Conservation (phyloP, 2,888 invertebrate species). For the Drosophila antonietae region DNA sequence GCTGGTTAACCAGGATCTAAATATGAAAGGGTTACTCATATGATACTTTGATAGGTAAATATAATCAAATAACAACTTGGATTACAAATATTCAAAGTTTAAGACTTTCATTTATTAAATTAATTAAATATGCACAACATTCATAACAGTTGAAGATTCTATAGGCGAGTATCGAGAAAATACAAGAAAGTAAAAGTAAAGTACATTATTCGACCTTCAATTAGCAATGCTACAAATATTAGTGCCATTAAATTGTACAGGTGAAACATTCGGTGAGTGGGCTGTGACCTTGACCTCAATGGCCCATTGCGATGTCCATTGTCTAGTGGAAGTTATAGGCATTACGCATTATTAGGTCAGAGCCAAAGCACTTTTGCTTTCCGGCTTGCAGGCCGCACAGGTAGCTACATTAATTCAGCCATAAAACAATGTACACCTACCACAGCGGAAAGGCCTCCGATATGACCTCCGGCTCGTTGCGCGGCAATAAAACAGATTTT, state of each 20-base stretch:
- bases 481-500: conserved; percentile 51
- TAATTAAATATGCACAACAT: neutral
- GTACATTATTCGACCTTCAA: neutral
- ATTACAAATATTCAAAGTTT: too few relatives aligned
- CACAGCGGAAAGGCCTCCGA: conserved; percentile 12
- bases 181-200: neutral
- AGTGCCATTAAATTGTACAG: conserved; percentile 27
- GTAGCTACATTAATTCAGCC: conserved; percentile 66
- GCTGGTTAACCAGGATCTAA: conserved; percentile 11
- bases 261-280: conserved; percentile 34
- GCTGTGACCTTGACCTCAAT: conserved; percentile 46
- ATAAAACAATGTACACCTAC: conserved; percentile 41
- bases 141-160: neutral
- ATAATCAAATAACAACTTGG: too few relatives aligned
- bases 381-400: conserved; percentile 48
- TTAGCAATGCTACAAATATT: conserved; percentile 13
- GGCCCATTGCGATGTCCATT: conserved; percentile 18
- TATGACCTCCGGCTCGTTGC: conserved; percentile 52
- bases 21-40: too few relatives aligned
- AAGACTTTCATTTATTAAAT: neutral
- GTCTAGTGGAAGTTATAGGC: conserved; percentile 25
- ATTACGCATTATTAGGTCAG: conserved; percentile 72
- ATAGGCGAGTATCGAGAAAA: neutral
- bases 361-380: conserved; percentile 64
- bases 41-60: too few relatives aligned